Evolutionary conservation across 2,888 invertebrate genomes (phyloP).

Genomic region (Melipona bicolor): DNA sequence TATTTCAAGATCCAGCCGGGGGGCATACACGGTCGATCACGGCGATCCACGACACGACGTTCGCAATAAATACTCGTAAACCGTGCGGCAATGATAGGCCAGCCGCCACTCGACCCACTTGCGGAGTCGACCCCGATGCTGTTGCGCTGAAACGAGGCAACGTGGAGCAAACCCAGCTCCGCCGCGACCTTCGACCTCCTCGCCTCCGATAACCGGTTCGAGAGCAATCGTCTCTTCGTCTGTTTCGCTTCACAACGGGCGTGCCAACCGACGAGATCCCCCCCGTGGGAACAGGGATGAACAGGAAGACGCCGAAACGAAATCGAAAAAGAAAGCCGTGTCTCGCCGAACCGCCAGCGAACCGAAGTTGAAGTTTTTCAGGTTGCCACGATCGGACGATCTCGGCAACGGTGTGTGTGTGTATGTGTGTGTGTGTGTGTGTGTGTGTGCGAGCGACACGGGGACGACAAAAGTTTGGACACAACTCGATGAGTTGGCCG

Average conservation of each 20-base stretch:
- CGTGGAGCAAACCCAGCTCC: constrained; percentile 47
- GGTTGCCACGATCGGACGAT: constrained; percentile 1
- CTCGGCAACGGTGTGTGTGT: not conserved
- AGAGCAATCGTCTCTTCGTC: constrained; percentile 31
- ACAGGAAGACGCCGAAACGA: constrained; percentile 28
- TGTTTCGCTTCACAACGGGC: constrained; percentile 14
- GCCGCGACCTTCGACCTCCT: constrained; percentile 65
- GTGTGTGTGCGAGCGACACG: constrained; percentile 9
- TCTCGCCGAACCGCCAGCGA: not conserved
- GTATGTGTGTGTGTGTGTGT: not conserved
- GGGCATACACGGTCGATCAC: constrained; percentile 27
- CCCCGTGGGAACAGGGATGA: constrained; percentile 58
- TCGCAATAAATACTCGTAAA: constrained; percentile 67
- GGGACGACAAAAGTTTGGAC: constrained; percentile 63
- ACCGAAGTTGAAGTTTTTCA: constrained; percentile 10
- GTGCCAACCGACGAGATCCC: constrained; percentile 52
- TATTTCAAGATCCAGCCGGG: constrained; percentile 53
- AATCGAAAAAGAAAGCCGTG: not conserved
- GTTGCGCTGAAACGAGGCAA: constrained; percentile 40
- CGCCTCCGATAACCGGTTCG: constrained; percentile 67
- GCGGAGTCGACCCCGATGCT: constrained; percentile 43
- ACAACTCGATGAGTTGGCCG: constrained; percentile 39
- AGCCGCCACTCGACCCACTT: constrained; percentile 53
- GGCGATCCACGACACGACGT: constrained; percentile 23
- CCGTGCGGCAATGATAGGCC: constrained; percentile 65